Base-by-base conservation (phyloP, 2,888 invertebrate species). In the Flexamia atlantica region DNA sequence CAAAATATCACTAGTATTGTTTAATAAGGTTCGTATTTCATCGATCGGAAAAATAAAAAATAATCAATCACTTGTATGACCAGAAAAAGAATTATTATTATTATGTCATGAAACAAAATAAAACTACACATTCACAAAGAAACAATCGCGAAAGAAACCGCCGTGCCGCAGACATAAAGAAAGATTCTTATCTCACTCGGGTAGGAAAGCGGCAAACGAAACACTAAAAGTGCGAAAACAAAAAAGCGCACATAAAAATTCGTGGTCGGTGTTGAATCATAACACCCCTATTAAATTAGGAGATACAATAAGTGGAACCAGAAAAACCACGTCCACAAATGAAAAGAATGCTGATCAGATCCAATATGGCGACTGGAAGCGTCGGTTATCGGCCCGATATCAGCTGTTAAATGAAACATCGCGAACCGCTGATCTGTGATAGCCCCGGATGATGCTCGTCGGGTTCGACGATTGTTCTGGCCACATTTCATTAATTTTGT, bases 391-490 rank as follows among this genome's bases (percentile, higher is more conserved):
- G 53, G 20, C 4, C 28, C 14, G 28, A 76, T 23, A 76, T 76
- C 74, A 76, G 74, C 74, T 76, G 74, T 76, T 76, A 76, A 76
- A 76, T 76, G 74, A 76, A 76, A 76, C 74, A 76, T 76, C 74
- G 10, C 72, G 40, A 30, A 5, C 46, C 5, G 74, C 74, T 76
- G 74, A 76, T 76, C 74, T 14, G 28, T 17, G 64, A 64, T 64
- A 64, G 64, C 64, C 30, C 64, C 30, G 64, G 28, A 28, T 30
- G 64, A 30, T 2, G 20, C 53, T 64, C 64, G 64, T 5, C 64
- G 25, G 64, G 46, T 17, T 12, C 14, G 46, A 46, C 53, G 23
- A 53, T 64, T 64, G 64, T 30, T 57, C 17, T 30, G 28, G 20
- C 25, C n/a, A 30, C 5, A 4, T 64, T 64, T 64, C 64, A 64